Evolutionary conservation across 2,888 invertebrate species (phyloP).

Genomic region (Encarsia formosa): DNA sequence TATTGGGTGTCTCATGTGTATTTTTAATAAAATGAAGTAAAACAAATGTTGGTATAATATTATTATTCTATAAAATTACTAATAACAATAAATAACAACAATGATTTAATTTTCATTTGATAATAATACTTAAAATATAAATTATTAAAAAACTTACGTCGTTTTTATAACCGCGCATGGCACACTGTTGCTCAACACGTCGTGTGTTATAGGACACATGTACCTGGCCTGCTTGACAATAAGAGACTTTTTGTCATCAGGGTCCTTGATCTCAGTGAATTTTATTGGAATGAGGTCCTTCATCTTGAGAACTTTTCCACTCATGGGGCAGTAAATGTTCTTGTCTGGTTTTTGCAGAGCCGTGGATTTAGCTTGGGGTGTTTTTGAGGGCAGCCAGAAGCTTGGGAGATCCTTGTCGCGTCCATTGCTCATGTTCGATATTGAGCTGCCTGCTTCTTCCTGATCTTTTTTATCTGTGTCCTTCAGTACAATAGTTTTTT

Average conservation of each 20-base stretch:
- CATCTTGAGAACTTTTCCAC: constrained; percentile 77
- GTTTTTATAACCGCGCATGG: constrained; percentile 89
- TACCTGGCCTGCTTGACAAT: constrained; percentile 89
- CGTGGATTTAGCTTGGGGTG: constrained; percentile 74
- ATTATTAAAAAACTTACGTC: constrained; percentile 59
- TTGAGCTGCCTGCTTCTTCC: constrained; percentile 48
- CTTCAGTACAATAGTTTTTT: constrained; percentile 65
- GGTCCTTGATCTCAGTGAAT: constrained; percentile 86
- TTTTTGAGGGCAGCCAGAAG: constrained; percentile 94
- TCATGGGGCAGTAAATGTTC: constrained; percentile 78
- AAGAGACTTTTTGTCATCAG: constrained; percentile 79
- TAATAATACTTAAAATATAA: neutral
- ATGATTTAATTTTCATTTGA: neutral
- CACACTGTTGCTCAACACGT: constrained; percentile 89
- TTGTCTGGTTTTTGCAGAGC: constrained; percentile 73
- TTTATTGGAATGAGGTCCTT: constrained; percentile 92
- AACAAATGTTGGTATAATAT: neutral
- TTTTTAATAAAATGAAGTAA: neutral
- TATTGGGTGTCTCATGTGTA: neutral
- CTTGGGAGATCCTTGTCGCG: constrained; percentile 79
- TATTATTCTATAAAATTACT: constrained; percentile 1
- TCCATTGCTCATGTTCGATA: constrained; percentile 77
- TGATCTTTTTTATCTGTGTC: constrained; percentile 19
- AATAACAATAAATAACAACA: neutral
- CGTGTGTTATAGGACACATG: constrained; percentile 97